Percentiles rank a stretch among this genome's conserved stretches.
Evolutionary conservation across 2,797 vertebrate species (phyloP).

Genomic region (Platalea minor): DNA sequence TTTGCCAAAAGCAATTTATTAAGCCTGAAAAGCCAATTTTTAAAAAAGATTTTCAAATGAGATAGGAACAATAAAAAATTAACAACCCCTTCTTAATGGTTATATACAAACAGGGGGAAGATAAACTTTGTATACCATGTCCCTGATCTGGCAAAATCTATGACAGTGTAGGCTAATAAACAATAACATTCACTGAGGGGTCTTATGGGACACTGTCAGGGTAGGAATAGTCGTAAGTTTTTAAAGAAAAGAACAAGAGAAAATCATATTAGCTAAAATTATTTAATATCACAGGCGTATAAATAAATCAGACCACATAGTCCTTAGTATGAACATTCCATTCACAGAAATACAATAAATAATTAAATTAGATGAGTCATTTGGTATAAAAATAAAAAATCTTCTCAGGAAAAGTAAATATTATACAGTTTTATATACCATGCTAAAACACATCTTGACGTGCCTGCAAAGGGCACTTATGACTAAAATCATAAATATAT

Average conservation of each 20-base stretch:
- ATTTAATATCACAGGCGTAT: constrained; percentile 72
- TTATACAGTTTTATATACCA: constrained; percentile 47
- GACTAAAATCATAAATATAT: constrained; percentile 62
- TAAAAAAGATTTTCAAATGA: background rate
- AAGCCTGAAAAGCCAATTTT: background rate
- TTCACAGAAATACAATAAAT: constrained; percentile 77
- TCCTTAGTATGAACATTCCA: constrained; percentile 55
- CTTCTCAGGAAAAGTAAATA: constrained; percentile 66
- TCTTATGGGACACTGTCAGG: background rate
- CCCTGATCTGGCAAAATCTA: background rate
- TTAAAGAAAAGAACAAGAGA: constrained; percentile 28
- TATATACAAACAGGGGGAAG: background rate
- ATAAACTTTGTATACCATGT: background rate
- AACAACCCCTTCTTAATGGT: accelerated
- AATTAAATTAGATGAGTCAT: constrained; percentile 76
- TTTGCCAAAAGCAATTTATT: background rate
- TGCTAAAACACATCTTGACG: constrained; percentile 70
- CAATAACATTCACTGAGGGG: background rate
- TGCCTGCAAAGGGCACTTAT: constrained; percentile 47
- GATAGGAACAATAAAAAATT: background rate
- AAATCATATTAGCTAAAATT: background rate
- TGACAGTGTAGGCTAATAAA: background rate
- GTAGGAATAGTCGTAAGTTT: background rate
- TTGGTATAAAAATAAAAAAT: constrained; percentile 69
- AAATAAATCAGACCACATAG: constrained; percentile 71